Percentiles rank a stretch among this genome's conserved stretches.
Evolutionary conservation across 2,888 invertebrate species (phyloP).

Genomic region (Chrysodeixis includens): DNA sequence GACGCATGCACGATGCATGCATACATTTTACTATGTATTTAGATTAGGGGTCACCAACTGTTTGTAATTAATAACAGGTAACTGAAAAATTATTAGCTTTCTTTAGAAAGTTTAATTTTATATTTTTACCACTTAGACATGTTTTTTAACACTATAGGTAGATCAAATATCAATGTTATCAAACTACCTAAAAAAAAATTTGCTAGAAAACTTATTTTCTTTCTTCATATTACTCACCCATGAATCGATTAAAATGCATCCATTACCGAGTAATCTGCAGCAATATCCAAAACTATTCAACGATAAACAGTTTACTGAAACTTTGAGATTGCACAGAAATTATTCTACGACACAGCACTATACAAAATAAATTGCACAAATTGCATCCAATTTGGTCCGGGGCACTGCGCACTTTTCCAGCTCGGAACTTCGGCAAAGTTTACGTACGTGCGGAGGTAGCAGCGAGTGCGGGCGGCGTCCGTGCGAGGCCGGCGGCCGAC

Average conservation of each 20-base stretch:
- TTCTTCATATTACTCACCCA: slow-evolving; percentile 50
- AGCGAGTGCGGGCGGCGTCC: slow-evolving; percentile 33
- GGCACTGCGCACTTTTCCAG: slow-evolving; percentile 63
- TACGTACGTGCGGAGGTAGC: slow-evolving; percentile 49
- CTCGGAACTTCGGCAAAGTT: slow-evolving; percentile 68
- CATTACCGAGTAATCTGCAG: slow-evolving; percentile 38
- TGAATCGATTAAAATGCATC: slow-evolving; percentile 54
- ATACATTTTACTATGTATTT: slow-evolving; percentile 25
- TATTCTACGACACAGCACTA: slow-evolving; percentile 59
- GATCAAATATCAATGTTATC: no score
- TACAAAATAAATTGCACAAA: slow-evolving; percentile 68
- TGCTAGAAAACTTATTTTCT: neutral
- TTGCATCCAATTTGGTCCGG: slow-evolving; percentile 66
- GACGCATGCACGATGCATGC: slow-evolving; percentile 27
- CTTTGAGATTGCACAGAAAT: slow-evolving; percentile 48
- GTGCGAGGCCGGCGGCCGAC: slow-evolving; percentile 55
- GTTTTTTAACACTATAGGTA: no score
- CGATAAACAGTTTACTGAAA: slow-evolving; percentile 54
- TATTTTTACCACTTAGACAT: neutral
- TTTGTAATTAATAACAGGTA: slow-evolving; percentile 27
- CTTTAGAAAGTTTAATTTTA: neutral
- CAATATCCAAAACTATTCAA: slow-evolving; percentile 43
- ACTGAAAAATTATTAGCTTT: neutral
- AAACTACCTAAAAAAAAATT: neutral
- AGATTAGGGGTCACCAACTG: slow-evolving; percentile 20